phyloP scores from a whole-genome alignment of 2,113 vertebrate genomes.

The Balaenoptera acutorostrata region DNA sequence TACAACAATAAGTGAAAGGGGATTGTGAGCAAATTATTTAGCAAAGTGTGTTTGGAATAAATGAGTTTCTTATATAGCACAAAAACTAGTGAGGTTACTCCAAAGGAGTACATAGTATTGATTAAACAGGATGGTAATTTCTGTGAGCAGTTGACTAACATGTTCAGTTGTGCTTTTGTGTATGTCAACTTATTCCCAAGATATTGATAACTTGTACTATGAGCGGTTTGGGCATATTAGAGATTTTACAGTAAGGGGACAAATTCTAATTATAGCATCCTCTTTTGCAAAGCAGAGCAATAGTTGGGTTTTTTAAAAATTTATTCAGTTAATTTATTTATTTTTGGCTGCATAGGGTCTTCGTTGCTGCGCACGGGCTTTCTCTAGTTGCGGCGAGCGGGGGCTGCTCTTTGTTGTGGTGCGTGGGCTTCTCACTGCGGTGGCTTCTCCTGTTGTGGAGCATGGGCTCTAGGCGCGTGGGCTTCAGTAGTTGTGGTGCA shows the following conservation, averaged over 20 bases:
- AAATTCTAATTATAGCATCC: conserved; percentile 49
- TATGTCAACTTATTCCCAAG: conserved; percentile 20
- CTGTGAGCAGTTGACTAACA: conserved; percentile 39
- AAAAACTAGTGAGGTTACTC: conserved; percentile 45
- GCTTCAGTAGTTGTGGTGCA: too few species aligned
- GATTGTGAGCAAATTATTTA: conserved; percentile 69
- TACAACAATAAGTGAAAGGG: conserved; percentile 72
- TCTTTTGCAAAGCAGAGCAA: neutral
- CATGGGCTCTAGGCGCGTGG: too few species aligned
- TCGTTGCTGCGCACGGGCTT: too few species aligned
- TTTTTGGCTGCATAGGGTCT: too few species aligned
- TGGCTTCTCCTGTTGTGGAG: too few species aligned
- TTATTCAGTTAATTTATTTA: neutral
- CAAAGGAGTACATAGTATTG: neutral
- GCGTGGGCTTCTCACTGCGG: too few species aligned
- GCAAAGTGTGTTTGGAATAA: conserved; percentile 4
- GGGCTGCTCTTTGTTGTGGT: too few species aligned
- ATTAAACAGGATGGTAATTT: conserved; percentile 40
- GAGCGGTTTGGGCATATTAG: conserved; percentile 31
- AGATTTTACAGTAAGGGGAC: neutral
- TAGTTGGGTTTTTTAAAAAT: neutral
- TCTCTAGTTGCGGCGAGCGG: too few species aligned
- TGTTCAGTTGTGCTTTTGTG: conserved; percentile 11
- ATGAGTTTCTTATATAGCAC: conserved; percentile 21
- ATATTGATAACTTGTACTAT: neutral